Conservation (phyloP, 2,797 vertebrate species). For the Silurus aristotelis region DNA sequence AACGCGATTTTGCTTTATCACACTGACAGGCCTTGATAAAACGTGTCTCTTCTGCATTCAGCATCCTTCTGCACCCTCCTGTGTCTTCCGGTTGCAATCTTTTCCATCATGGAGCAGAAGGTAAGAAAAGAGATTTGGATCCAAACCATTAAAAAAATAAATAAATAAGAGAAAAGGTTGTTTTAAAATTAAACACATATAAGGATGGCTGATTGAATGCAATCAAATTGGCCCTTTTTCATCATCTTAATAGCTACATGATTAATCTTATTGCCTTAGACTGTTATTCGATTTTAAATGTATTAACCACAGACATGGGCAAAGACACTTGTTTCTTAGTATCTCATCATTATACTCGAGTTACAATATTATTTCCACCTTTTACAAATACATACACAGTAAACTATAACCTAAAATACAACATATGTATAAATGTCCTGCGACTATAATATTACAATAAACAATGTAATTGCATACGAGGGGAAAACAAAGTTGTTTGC, state of each 20-base stretch:
- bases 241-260: background rate
- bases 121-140: slow-evolving; percentile 54
- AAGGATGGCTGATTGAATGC: no score
- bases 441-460: background rate
- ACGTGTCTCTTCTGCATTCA: slow-evolving; percentile 10
- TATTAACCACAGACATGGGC: background rate
- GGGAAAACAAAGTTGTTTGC: background rate
- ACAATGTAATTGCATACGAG: background rate
- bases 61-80: slow-evolving; percentile 3
- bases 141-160: background rate
- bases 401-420: background rate
- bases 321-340: background rate
- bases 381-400: background rate
- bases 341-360: background rate
- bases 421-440: background rate
- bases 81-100: slow-evolving; percentile 20
- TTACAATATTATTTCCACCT: background rate
- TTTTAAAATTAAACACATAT: no score
- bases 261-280: background rate
- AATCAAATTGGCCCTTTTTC: background rate
- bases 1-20: slow-evolving; percentile 4
- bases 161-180: background rate
- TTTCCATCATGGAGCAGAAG: slow-evolving; percentile 73
- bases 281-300: background rate
- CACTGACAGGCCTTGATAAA: slow-evolving; percentile 3